Percentiles rank a stretch among this genome's conserved stretches.
Conservation (phyloP, 2,113 vertebrate species). For the Holacanthus passer region DNA sequence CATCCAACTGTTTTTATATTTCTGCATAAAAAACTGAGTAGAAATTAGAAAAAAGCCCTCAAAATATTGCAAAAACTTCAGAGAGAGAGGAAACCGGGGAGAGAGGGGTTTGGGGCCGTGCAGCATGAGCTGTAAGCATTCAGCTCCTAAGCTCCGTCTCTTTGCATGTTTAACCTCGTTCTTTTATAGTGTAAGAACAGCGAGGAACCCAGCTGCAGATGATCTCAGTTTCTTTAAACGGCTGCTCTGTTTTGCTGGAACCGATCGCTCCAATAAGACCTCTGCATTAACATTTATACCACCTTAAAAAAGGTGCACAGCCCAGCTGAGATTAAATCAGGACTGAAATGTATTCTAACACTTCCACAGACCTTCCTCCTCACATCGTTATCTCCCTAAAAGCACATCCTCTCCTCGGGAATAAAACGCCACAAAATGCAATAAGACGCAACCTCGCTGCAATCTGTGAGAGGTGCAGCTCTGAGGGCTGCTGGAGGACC, state of each 20-base stretch:
- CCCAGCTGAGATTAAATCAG: neutral
- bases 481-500: neutral
- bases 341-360: neutral
- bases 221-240: neutral
- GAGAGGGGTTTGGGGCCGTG: too few species aligned
- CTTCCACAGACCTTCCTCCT: neutral
- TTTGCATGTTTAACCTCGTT: too few species aligned
- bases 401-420: neutral
- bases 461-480: neutral
- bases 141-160: too few species aligned
- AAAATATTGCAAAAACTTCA: too few species aligned
- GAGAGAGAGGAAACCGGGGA: too few species aligned
- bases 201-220: too few species aligned
- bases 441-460: constrained; percentile 1
- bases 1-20: too few species aligned
- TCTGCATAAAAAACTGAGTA: too few species aligned
- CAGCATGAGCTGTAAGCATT: too few species aligned
- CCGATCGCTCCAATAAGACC: neutral
- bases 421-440: neutral
- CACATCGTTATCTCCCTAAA: neutral
- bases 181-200: too few species aligned
- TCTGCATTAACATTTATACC: neutral
- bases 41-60: too few species aligned
- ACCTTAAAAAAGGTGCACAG: neutral
- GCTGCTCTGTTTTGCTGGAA: too few species aligned